Percentiles rank a stretch among this genome's conserved stretches.
These are phyloP conservation scores for Menura novaehollandiae DNA, from an alignment of 2,113 vertebrate genomes.

Conservation along the genomic window DNA sequence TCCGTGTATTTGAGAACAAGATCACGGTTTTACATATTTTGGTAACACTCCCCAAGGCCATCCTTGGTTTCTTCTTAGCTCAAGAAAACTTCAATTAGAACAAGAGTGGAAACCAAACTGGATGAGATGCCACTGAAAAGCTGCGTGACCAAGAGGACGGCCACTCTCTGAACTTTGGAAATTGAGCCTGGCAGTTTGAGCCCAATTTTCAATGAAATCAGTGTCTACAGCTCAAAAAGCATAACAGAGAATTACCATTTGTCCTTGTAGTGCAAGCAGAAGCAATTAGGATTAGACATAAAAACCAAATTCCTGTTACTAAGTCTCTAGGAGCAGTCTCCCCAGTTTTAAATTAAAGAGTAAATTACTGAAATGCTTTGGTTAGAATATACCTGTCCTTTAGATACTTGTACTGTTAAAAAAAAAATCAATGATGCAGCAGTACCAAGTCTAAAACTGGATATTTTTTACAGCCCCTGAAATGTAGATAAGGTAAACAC, in stretches of 20 bases:
- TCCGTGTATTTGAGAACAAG: slow-evolving; percentile 16
- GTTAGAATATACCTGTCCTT: background rate
- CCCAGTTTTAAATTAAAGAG: background rate
- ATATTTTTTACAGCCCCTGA: background rate
- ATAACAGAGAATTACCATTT: slow-evolving; percentile 35
- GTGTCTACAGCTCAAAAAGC: slow-evolving; percentile 45
- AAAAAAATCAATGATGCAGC: fast-evolving
- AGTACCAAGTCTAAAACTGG: background rate
- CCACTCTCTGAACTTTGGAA: slow-evolving; percentile 16
- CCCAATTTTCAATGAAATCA: slow-evolving; percentile 26
- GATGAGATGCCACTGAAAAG: slow-evolving; percentile 39
- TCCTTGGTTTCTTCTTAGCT: slow-evolving; percentile 21
- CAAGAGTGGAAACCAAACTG: background rate
- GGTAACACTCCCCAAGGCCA: slow-evolving; percentile 50
- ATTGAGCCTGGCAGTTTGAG: slow-evolving; percentile 20
- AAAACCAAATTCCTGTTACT: background rate
- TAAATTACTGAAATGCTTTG: background rate
- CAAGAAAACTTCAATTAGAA: slow-evolving; percentile 36
- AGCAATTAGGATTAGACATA: slow-evolving; percentile 28
- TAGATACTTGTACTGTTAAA: background rate
- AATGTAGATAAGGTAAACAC: background rate
- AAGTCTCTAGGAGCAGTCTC: background rate
- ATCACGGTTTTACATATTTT: slow-evolving; percentile 21
- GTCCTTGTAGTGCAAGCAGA: slow-evolving; percentile 12
- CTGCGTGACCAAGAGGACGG: background rate